These are phyloP conservation scores for Pyralis farinalis DNA, from an alignment of 2,888 invertebrate genomes.

Conservation along the genomic window DNA sequence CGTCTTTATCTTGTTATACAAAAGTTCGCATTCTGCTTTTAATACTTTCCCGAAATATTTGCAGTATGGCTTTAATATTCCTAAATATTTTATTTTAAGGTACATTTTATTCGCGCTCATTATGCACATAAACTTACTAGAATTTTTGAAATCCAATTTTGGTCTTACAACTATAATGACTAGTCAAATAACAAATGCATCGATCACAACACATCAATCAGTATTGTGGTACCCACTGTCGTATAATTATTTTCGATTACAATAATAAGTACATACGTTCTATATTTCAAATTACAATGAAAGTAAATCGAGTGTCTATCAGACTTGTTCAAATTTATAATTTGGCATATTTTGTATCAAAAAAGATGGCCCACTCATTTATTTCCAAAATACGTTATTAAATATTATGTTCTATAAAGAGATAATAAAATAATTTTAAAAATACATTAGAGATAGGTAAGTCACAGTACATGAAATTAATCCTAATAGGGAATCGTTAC, in stretches of 20 bases:
- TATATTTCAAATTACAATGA: conserved; percentile 14
- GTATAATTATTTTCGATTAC: conserved; percentile 18
- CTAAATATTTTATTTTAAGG: conserved; percentile 37
- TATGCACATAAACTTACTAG: conserved; percentile 29
- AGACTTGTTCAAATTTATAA: conserved; percentile 42
- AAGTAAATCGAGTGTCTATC: conserved; percentile 37
- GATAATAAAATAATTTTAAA: conserved; percentile 50
- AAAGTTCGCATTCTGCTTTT: conserved; percentile 24
- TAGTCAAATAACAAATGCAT: conserved; percentile 25
- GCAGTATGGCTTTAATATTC: conserved; percentile 10
- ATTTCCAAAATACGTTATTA: conserved; percentile 44
- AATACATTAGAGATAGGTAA: conserved; percentile 42
- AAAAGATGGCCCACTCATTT: conserved; percentile 46
- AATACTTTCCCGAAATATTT: conserved; percentile 14
- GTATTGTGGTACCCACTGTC: conserved; percentile 16
- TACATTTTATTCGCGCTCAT: conserved; percentile 52
- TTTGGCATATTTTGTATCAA: conserved; percentile 60
- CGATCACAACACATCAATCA: conserved; percentile 31
- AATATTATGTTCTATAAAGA: conserved; percentile 32
- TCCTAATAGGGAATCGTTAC: conserved; percentile 51
- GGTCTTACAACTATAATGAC: conserved; percentile 34
- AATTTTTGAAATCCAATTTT: conserved; percentile 31
- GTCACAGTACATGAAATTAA: conserved; percentile 49
- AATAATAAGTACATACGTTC: conserved; percentile 9
- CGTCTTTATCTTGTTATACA: conserved; percentile 31